Conservation (phyloP, 2,888 invertebrate species). For the Nymphalis urticae region DNA sequence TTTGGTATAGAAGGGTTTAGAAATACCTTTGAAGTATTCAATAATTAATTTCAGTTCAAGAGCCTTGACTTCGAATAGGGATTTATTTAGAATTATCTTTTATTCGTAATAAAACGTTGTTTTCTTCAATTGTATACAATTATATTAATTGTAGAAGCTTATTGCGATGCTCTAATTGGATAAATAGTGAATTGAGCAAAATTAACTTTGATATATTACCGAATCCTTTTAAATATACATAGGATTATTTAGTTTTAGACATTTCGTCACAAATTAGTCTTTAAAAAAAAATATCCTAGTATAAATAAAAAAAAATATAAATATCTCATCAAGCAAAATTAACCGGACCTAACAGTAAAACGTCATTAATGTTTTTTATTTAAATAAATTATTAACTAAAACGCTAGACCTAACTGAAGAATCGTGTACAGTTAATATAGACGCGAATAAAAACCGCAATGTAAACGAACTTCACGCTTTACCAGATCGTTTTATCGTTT, state of each 20-base stretch:
- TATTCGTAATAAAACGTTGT: not conserved
- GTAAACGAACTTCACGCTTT: constrained; percentile 19
- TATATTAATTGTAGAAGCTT: no score
- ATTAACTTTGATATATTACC: no score
- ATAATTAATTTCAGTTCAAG: not conserved
- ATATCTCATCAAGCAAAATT: not conserved
- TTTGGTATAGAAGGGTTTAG: no score
- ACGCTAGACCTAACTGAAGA: not conserved
- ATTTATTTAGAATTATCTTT: not conserved
- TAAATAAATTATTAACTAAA: not conserved
- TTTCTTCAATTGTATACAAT: no score
- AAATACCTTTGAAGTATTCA: not conserved
- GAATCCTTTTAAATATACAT: no score
- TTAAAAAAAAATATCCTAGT: no score
- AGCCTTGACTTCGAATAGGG: not conserved
- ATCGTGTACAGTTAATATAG: constrained; percentile 1
- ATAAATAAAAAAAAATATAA: no score
- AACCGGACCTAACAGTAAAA: not conserved
- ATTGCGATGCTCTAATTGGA: no score
- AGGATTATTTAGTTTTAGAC: no score
- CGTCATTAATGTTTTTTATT: not conserved
- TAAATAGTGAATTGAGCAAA: no score
- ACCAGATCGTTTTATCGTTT: constrained; percentile 17
- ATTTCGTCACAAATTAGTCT: no score
- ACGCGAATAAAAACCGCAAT: constrained; percentile 10